Evolutionary conservation across 2,113 vertebrate species (phyloP).

Genomic region (Lophius piscatorius): DNA sequence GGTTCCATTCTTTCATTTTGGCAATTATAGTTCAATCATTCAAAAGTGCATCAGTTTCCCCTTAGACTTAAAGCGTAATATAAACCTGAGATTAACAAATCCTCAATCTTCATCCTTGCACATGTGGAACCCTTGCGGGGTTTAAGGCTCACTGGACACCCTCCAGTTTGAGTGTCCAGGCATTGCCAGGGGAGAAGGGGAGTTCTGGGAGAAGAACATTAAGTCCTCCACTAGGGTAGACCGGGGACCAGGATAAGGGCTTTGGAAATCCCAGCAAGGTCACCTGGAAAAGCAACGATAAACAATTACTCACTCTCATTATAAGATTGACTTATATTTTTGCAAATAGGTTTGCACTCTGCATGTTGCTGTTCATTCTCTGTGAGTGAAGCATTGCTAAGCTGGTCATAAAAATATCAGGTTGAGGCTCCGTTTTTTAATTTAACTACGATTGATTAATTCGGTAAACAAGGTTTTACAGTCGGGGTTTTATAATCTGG

Average conservation of each 20-base stretch:
- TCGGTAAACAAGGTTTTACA: too few relatives aligned
- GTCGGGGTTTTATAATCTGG: background rate
- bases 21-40: background rate
- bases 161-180: constrained; percentile 85
- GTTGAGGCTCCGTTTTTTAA: too few relatives aligned
- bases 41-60: background rate
- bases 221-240: constrained; percentile 67
- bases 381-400: too few relatives aligned
- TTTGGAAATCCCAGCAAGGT: constrained; percentile 80
- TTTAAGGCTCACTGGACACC: constrained; percentile 64
- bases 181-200: constrained; percentile 58
- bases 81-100: constrained; percentile 43
- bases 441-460: too few relatives aligned
- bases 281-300: constrained; percentile 73
- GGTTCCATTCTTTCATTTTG: too few relatives aligned
- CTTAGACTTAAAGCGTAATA: background rate
- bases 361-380: too few relatives aligned
- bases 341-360: too few relatives aligned
- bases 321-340: too few relatives aligned
- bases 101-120: background rate
- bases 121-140: background rate
- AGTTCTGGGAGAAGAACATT: constrained; percentile 79
- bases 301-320: background rate
- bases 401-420: too few relatives aligned
- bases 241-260: constrained; percentile 80